Evolutionary conservation across 2,797 vertebrate species (phyloP), one percentile per base, ranked within the genome.

Genomic region (Spea hammondii): DNA sequence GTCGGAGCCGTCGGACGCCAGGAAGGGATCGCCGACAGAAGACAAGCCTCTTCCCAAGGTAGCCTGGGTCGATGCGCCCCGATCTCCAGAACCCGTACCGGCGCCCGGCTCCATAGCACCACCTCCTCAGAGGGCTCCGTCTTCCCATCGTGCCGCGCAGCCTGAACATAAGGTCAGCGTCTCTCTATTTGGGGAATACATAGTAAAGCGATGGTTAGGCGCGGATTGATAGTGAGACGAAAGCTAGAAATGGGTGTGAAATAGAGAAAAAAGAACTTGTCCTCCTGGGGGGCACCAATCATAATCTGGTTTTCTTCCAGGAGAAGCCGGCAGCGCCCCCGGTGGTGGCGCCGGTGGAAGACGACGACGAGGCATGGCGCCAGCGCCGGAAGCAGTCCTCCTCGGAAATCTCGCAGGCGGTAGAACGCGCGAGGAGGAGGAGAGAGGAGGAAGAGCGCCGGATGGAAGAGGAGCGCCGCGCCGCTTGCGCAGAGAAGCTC

Each of bases 341-440:
- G 87, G 91, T 89, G 91, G 94, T 88, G 91, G 92, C 84, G 86
- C 91, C 89, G 53, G 92, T 90, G 0, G 96, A 97, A 62, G 96
- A 97, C 4, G 96, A 98, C 82, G 96, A 98, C 8, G 96, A 98
- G 83, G 95, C 96, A 0, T 98, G 96, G 96, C 94, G 96, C 11
- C 96, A 97, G 85, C 92, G 96, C 12, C 90, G 96, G 9, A 96
- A 97, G 78, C 95, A 98, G 78, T 97, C 96, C 0, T 96, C 94
- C 0, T 89, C 95, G 0, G 95, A 97, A 85, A 96, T 98, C 65
- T 97, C 96, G 4, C 92, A 93, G 0, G 96, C 95, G 0, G 96
- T 97, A 74, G 96, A 97, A 85, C 91, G 96, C 7, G 96, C 96
- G 0, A 92, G 96, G 4, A 91, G 96, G 0, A 92, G 96, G 0